These are phyloP conservation scores for Prolemur simus DNA, from an alignment of 2,113 vertebrate genomes.

Conservation along the genomic window DNA sequence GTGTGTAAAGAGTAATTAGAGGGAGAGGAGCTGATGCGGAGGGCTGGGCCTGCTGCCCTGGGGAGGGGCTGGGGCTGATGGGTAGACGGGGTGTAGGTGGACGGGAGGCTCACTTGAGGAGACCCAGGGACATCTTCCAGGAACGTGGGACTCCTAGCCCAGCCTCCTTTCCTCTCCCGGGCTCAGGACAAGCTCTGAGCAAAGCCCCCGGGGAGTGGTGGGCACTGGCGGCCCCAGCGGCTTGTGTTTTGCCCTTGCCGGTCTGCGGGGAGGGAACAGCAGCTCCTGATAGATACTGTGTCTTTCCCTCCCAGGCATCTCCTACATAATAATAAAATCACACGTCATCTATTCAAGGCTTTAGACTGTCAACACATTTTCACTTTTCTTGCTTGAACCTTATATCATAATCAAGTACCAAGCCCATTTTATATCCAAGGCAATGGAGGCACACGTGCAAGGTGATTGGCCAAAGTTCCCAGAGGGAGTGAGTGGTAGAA, in stretches of 20 bases:
- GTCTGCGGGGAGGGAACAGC: background rate
- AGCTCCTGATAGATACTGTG: background rate
- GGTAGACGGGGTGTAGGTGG: rapidly evolving
- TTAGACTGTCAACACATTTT: background rate
- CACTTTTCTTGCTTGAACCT: background rate
- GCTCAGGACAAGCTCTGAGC: background rate
- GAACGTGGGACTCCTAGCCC: background rate
- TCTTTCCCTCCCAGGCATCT: background rate
- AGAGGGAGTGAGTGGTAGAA: background rate
- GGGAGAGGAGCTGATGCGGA: conserved; percentile 43
- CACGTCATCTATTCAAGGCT: background rate
- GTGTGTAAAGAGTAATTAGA: conserved; percentile 82
- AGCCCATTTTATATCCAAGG: background rate
- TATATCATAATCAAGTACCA: background rate
- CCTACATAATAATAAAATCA: background rate
- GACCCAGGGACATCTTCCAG: background rate
- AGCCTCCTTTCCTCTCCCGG: background rate
- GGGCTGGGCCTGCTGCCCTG: background rate
- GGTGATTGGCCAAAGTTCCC: background rate
- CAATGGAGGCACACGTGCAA: background rate
- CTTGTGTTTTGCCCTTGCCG: background rate
- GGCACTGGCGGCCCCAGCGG: background rate
- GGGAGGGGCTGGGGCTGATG: background rate
- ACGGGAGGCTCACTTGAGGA: background rate
- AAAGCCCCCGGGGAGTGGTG: background rate